phyloP scores from a whole-genome alignment of 1,140 invertebrate genomes.

The Anthonomus grandis region DNA sequence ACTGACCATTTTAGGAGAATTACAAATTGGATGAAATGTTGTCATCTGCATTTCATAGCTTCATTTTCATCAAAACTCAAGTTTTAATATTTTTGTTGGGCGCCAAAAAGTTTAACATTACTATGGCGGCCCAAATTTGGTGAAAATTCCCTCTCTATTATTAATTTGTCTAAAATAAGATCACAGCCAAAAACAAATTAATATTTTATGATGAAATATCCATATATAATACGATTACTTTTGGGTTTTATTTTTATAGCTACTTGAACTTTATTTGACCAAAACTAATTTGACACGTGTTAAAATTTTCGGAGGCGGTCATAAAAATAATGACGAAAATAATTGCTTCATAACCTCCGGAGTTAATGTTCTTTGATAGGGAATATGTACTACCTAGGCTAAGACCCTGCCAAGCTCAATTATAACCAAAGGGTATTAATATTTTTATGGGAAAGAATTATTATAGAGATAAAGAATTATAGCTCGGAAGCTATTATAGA shows the following conservation, averaged over 20 bases:
- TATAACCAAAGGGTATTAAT: conserved; percentile 45
- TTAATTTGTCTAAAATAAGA: too few relatives aligned
- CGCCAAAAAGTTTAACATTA: too few relatives aligned
- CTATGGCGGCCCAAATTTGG: too few relatives aligned
- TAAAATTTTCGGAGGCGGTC: background rate
- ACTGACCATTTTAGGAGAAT: too few relatives aligned
- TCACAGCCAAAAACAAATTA: too few relatives aligned
- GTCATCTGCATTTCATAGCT: too few relatives aligned
- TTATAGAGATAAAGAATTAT: conserved; percentile 45
- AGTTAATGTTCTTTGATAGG: conserved; percentile 41
- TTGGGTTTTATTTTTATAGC: background rate
- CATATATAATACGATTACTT: background rate
- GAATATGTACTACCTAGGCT: conserved; percentile 39
- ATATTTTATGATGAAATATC: background rate
- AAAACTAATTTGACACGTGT: background rate
- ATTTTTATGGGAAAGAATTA: conserved; percentile 42
- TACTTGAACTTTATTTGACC: background rate
- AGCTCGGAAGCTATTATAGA: too few relatives aligned
- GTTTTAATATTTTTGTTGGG: too few relatives aligned
- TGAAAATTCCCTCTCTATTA: too few relatives aligned
- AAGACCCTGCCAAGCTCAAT: conserved; percentile 43
- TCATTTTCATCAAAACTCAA: too few relatives aligned
- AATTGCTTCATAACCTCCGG: conserved; percentile 9
- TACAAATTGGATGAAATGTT: too few relatives aligned
- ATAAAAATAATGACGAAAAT: conserved; percentile 5